phyloP scores from a whole-genome alignment of 2,113 vertebrate species.

The Astatoreochromis straeleni region DNA sequence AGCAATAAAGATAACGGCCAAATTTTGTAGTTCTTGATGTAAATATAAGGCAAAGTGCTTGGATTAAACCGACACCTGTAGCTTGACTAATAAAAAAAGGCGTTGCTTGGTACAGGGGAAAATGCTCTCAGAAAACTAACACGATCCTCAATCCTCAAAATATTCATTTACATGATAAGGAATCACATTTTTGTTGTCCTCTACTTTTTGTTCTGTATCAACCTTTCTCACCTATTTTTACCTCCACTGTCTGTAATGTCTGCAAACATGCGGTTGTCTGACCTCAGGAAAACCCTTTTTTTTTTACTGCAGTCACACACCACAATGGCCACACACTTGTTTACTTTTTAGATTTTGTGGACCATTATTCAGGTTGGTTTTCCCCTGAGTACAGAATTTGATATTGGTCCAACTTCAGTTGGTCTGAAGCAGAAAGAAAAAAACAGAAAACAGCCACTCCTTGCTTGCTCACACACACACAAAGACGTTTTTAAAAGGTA shows the following conservation, averaged over 20 bases:
- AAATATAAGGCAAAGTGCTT: neutral
- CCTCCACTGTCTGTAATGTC: neutral
- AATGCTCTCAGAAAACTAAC: fast-evolving
- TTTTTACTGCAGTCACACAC: neutral
- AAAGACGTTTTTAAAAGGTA: neutral
- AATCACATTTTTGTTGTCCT: neutral
- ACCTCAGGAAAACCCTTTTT: neutral
- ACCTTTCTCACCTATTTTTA: neutral
- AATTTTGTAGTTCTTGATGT: neutral
- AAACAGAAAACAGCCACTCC: slow-evolving; percentile 32
- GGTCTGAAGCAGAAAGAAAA: slow-evolving; percentile 9
- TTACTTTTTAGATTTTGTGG: slow-evolving; percentile 13
- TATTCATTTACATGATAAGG: neutral
- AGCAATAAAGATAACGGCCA: neutral
- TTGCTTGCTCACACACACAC: neutral
- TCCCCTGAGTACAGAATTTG: slow-evolving; percentile 41
- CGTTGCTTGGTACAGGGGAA: neutral
- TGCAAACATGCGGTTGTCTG: neutral
- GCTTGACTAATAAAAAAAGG: neutral
- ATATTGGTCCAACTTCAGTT: slow-evolving; percentile 57
- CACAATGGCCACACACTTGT: neutral
- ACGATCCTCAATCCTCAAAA: neutral
- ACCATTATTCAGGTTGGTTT: slow-evolving; percentile 22
- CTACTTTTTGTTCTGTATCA: neutral
- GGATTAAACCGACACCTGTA: neutral